phyloP scores from a whole-genome alignment of 2,888 invertebrate genomes.

The Agrochola lota region DNA sequence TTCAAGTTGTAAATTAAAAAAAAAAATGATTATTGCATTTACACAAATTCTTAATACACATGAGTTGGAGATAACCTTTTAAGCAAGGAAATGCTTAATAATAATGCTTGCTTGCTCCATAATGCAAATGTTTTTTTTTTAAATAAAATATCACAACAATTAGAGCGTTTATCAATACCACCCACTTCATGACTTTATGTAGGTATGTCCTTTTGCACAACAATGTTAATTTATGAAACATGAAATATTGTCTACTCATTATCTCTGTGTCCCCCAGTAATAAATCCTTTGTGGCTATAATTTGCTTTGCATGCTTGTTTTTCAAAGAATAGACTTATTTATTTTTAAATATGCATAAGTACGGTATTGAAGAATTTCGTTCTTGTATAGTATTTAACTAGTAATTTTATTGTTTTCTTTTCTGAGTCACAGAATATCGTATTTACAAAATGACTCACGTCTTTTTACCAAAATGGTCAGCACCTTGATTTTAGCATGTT shows the following conservation, averaged over 20 bases:
- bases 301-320: constrained; percentile 20
- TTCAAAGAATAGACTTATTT: constrained; percentile 11
- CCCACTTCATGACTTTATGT: background rate
- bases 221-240: constrained; percentile 73
- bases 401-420: constrained; percentile 43
- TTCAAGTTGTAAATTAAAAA: constrained; percentile 8
- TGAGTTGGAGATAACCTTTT: too few species aligned
- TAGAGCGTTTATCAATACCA: constrained; percentile 29
- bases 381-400: constrained; percentile 31
- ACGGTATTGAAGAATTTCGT: constrained; percentile 31
- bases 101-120: background rate
- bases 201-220: constrained; percentile 61
- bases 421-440: constrained; percentile 39
- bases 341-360: background rate
- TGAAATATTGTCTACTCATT: constrained; percentile 59
- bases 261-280: constrained; percentile 19
- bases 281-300: constrained; percentile 25
- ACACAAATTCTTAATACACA: too few species aligned
- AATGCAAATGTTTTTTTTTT: constrained; percentile 20
- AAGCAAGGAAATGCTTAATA: too few species aligned
- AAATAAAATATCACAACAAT: background rate
- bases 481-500: constrained; percentile 32
- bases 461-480: constrained; percentile 31
- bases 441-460: constrained; percentile 23
- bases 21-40: too few species aligned